These are phyloP conservation scores for Melanotaenia maccullochi DNA, from an alignment of 2,797 vertebrate species.

Conservation along the genomic window DNA sequence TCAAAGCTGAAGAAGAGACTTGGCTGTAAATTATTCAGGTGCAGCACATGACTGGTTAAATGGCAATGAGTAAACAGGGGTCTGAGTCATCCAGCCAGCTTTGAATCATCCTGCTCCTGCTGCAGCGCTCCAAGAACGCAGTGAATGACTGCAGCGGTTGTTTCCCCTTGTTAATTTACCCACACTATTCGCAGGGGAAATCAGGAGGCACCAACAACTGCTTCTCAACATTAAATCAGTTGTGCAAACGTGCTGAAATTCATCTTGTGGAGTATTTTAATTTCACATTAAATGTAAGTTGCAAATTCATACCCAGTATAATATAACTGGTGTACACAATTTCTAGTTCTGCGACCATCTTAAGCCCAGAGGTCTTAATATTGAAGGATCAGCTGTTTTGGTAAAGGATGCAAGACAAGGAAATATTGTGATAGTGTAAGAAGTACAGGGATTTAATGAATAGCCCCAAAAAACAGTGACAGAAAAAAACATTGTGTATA, in stretches of 20 bases:
- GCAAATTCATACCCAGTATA: conserved; percentile 28
- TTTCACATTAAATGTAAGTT: conserved; percentile 48
- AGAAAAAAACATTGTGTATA: not conserved
- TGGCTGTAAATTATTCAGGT: conserved; percentile 68
- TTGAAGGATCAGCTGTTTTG: conserved; percentile 13
- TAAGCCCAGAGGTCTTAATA: conserved; percentile 8
- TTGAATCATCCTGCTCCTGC: conserved; percentile 51
- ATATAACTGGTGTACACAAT: not conserved
- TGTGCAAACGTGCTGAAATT: conserved; percentile 53
- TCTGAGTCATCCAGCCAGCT: conserved; percentile 66
- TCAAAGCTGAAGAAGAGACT: conserved; percentile 31
- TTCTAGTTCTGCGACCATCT: conserved; percentile 23
- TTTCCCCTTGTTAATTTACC: conserved; percentile 62
- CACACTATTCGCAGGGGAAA: conserved; percentile 66
- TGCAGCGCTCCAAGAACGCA: conserved; percentile 36
- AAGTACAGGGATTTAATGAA: not conserved
- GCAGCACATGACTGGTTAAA: conserved; percentile 66
- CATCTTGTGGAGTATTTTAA: conserved; percentile 33
- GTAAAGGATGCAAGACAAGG: conserved; percentile 2
- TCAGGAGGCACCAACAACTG: conserved; percentile 68
- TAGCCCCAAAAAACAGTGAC: not conserved
- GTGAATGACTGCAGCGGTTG: conserved; percentile 55
- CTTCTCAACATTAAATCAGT: conserved; percentile 56
- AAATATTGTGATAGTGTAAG: not conserved
- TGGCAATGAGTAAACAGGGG: conserved; percentile 66